Conservation (phyloP, 2,797 vertebrate genomes). For the Capromys pilorides region DNA sequence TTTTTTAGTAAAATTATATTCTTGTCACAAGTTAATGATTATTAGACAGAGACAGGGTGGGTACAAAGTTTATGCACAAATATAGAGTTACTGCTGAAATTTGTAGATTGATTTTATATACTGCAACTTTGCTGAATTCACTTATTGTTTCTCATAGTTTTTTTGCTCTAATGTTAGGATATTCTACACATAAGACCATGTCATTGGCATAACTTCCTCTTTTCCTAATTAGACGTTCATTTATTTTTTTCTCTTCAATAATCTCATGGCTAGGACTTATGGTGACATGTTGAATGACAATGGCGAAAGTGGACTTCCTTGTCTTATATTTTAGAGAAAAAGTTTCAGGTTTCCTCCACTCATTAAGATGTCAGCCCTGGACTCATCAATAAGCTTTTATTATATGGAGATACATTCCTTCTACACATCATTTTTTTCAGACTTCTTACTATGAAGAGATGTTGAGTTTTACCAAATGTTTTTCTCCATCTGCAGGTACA, state of each 20-base stretch:
- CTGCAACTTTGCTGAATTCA: not conserved
- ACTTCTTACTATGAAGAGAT: not conserved
- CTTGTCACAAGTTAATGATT: conserved; percentile 43
- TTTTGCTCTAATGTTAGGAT: not conserved
- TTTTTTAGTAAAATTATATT: not conserved
- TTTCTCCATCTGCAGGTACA: not conserved
- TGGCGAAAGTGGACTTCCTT: not conserved
- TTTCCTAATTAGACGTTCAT: not conserved
- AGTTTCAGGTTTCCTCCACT: not conserved
- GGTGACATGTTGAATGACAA: not conserved
- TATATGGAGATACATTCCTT: not conserved
- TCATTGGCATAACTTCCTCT: not conserved
- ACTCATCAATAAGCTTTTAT: not conserved
- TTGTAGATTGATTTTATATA: not conserved
- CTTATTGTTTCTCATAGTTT: not conserved
- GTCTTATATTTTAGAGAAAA: not conserved
- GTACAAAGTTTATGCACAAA: not conserved
- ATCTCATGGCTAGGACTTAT: not conserved
- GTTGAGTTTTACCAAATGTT: not conserved
- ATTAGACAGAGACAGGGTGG: not conserved
- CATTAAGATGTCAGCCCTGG: not conserved
- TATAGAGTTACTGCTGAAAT: not conserved
- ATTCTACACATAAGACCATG: not conserved
- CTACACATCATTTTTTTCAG: not conserved
- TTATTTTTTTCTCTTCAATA: not conserved